These are phyloP conservation scores for Coecobrya sp. DNA, from an alignment of 2,888 invertebrate genomes.

Conservation along the genomic window DNA sequence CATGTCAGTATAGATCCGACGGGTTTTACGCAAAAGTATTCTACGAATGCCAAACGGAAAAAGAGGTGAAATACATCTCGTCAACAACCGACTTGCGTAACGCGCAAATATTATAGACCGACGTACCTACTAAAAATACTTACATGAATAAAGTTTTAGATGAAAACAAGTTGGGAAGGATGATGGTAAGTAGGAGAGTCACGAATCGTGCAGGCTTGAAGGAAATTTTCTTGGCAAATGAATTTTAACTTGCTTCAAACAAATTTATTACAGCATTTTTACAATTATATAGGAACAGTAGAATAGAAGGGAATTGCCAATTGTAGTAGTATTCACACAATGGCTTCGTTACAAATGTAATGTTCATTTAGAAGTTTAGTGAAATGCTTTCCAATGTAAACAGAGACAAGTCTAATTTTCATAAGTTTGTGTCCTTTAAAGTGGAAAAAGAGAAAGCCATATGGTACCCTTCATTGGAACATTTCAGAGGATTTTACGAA, in stretches of 20 bases:
- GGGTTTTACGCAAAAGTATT: neutral
- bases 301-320: neutral
- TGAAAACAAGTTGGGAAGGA: neutral
- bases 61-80: neutral
- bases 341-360: too few species aligned
- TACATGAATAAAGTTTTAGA: neutral
- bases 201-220: neutral
- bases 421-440: conserved; percentile 70
- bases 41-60: neutral
- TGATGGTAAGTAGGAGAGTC: neutral
- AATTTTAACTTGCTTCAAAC: conserved; percentile 61
- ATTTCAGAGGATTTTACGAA: conserved; percentile 11
- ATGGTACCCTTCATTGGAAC: conserved; percentile 68
- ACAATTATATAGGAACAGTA: neutral
- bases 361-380: neutral
- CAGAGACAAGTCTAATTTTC: conserved; percentile 62
- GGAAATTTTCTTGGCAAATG: conserved; percentile 50
- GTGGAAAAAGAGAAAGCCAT: conserved; percentile 57
- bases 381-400: neutral
- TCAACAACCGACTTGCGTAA: neutral
- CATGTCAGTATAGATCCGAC: neutral
- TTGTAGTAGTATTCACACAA: too few species aligned
- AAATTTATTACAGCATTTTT: neutral
- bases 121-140: neutral
- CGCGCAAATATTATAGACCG: neutral